Base-by-base conservation (phyloP, 2,113 vertebrate genomes). In the Chionomys nivalis region DNA sequence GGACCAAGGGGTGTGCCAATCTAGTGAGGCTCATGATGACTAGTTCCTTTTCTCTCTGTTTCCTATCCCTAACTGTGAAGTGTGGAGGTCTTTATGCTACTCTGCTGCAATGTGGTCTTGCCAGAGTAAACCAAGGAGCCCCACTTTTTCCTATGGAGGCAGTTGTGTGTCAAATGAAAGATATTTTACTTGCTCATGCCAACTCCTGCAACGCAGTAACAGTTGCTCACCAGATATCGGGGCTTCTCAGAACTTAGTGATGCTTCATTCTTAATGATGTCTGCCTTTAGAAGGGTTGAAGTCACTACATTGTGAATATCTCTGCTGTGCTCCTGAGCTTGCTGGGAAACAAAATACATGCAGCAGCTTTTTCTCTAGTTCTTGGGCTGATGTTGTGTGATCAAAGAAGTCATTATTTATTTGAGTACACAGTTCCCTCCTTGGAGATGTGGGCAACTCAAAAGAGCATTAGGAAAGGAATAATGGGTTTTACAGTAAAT, bases 401-500 rank as follows among this genome's bases (percentile, higher is more conserved):
- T 36, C 31, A 70, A 87, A 75, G 17, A 86, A 92, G 8, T 68
- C 44, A 21, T 44, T 63, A 72, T 42, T 94, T 93, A 61, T 90
- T 93, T n/a, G 49, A 96, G 76, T 93, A 47, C 0, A 70, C 44
- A 68, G 10, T 83, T 33, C 23, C 2, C 23, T 73, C 66, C 14
- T 82, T 94, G 68, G 58, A 83, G n/a, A 36, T 17, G 11, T 81
- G 83, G 42, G 17, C 10, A 44, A 28, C 92, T 83, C 68, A 79
- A 21, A 85, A 90, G 9, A 76, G 47, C 63, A 9, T 28, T 10
- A 70, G 63, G 49, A 63, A 82, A 78, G 39, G 26, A 10, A 85
- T 44, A 93, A 90, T 86, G 21, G 11, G 5, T 90, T 87, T 96
- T 95, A 68, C 26, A 61, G 33, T 61, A 85, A 90, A 91, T 91